Percentiles rank a stretch among this genome's conserved stretches.
phyloP scores from a whole-genome alignment of 2,797 vertebrate genomes.

The Brachyrhaphis roseni region DNA sequence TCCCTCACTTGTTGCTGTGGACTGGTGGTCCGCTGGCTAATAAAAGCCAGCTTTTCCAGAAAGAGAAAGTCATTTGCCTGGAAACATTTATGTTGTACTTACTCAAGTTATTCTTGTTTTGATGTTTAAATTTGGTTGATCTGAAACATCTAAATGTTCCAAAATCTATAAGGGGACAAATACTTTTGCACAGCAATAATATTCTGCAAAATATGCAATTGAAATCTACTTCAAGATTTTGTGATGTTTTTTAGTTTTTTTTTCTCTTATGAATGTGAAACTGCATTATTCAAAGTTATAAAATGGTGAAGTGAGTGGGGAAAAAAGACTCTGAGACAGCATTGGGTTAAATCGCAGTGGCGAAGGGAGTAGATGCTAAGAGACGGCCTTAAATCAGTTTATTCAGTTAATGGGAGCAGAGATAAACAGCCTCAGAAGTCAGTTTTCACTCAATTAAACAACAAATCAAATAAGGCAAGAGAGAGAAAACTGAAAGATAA shows the following conservation, averaged over 20 bases:
- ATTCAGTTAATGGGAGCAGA: slow-evolving; percentile 8
- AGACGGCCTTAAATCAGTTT: neutral
- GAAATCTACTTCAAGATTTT: neutral
- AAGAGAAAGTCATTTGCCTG: neutral
- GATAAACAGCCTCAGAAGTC: neutral
- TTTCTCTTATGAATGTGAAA: neutral
- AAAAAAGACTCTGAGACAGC: neutral
- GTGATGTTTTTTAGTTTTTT: neutral
- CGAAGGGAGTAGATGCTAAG: neutral
- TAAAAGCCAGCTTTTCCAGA: neutral
- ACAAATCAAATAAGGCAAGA: slow-evolving; percentile 7
- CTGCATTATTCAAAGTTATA: neutral
- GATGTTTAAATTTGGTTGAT: neutral
- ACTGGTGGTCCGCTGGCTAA: neutral
- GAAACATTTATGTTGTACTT: neutral
- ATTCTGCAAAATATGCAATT: neutral
- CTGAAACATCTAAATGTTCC: neutral
- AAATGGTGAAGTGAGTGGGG: neutral
- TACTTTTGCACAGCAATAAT: neutral
- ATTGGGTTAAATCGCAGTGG: slow-evolving; percentile 18
- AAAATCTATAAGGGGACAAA: neutral
- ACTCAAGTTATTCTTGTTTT: neutral
- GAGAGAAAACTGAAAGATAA: neutral
- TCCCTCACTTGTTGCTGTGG: neutral
- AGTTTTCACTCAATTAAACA: neutral